These are phyloP conservation scores for Linnaemya tessellans DNA, from an alignment of 2,888 invertebrate species.

Conservation along the genomic window DNA sequence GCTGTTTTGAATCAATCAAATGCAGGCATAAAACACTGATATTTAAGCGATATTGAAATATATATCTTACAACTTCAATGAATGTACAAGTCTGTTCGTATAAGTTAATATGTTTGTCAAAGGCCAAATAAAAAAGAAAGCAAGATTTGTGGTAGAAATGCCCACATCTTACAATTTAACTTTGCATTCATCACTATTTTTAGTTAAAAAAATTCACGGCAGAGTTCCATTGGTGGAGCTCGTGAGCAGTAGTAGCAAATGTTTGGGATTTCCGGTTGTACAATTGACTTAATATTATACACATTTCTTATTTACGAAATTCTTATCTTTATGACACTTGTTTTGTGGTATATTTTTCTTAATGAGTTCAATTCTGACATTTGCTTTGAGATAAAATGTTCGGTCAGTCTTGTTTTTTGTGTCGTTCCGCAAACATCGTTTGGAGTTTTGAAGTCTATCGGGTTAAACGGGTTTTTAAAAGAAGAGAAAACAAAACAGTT, in stretches of 20 bases:
- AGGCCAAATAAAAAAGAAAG: no score
- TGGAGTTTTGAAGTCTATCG: not conserved
- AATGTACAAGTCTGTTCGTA: no score
- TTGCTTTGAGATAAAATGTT: conserved; percentile 31
- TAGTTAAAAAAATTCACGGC: no score
- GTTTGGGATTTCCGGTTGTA: not conserved
- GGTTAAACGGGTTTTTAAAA: conserved; percentile 10
- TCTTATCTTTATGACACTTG: conserved; percentile 36
- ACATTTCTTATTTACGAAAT: not conserved
- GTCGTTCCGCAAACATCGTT: conserved; percentile 48
- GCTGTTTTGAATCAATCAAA: no score
- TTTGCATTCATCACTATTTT: no score
- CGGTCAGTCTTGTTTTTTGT: conserved; percentile 60
- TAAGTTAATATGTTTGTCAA: no score
- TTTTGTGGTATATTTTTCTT: conserved; percentile 48
- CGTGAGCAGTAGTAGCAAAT: not conserved
- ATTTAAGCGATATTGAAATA: no score
- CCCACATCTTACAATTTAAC: no score
- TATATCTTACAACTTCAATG: no score
- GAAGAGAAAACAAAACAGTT: not conserved
- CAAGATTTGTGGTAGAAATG: no score
- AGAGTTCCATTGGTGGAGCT: no score
- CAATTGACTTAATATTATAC: not conserved
- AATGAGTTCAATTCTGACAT: conserved; percentile 42
- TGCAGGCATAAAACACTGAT: no score